Evolutionary conservation across 1,140 invertebrate genomes (phyloP), one percentile per base, ranked within the genome.

Genomic region (Neodiprion lecontei): DNA sequence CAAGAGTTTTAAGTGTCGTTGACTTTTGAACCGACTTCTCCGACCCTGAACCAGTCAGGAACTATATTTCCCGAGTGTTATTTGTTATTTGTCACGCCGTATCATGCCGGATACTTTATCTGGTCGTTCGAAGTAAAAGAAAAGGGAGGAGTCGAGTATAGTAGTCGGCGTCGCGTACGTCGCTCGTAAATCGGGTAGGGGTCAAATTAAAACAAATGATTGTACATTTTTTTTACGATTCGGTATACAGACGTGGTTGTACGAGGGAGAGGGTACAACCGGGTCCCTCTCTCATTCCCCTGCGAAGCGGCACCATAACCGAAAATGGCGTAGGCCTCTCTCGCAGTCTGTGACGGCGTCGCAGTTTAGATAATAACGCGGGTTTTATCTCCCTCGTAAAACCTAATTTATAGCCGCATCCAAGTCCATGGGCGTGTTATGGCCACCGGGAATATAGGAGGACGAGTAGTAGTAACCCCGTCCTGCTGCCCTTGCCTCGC

Each of bases 281-380:
- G 5, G 28, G 28, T 40, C 28, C 28, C 5, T 40, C 28, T 40
- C 28, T 40, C 28, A 40, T 40, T 40, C 28, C 28, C 28, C 28
- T 40, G 28, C 28, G 28, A 40, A 40, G 28, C 28, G 28, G 28
- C 28, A 40, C 28, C 28, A 40, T 40, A 40, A 40, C 28, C 53
- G 53, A 61, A 61, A 61, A 61, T 61, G 53, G 53, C 53, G 53
- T 61, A 61, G 74, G 78, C 79, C 76, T 79, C 28, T 40, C 28
- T 78, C 83, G 85, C 87, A 85, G 82, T 85, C 83, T 83, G 81
- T 86, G 86, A 88, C 84, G 83, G 83, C 84, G 82, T 83, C 83
- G 86, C 84, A 85, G 85, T 88, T 88, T 88, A 88, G 87, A 88
- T 88, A 88, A 88, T 88, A 88, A 88, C 85, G 85, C 84, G 86